Evolutionary conservation across 2,113 vertebrate genomes (phyloP).

Genomic region (Phalacrocorax aristotelis): DNA sequence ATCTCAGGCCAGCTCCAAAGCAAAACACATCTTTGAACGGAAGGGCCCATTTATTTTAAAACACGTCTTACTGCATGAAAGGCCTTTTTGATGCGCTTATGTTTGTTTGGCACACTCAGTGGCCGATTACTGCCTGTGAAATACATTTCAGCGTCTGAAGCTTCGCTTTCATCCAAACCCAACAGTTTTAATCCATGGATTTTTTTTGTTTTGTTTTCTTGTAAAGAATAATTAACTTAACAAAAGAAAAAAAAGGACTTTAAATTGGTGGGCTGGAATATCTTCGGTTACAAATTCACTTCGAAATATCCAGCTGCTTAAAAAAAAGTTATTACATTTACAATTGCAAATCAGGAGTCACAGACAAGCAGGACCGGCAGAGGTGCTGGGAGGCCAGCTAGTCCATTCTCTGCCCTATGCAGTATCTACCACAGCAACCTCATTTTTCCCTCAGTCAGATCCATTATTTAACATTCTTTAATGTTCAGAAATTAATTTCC

Average conservation of each 20-base stretch:
- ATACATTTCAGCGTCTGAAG: slow-evolving; percentile 2
- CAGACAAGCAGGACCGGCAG: not conserved
- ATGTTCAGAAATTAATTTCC: not conserved
- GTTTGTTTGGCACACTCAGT: not conserved
- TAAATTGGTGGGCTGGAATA: not conserved
- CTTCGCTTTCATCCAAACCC: not conserved
- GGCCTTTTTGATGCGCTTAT: not conserved
- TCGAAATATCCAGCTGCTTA: not conserved
- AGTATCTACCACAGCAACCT: not conserved
- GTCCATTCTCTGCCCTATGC: not conserved
- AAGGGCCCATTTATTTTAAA: slow-evolving; percentile 6
- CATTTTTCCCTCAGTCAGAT: not conserved
- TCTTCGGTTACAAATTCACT: not conserved
- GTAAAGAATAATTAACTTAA: not conserved
- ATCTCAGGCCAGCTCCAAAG: not conserved
- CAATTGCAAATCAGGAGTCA: not conserved
- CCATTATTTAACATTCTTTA: not conserved
- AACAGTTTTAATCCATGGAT: not conserved
- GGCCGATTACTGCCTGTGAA: not conserved
- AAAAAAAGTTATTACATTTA: not conserved
- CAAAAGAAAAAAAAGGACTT: not conserved
- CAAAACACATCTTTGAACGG: not conserved
- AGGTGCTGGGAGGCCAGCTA: not conserved
- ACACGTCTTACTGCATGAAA: not conserved
- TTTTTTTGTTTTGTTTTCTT: not conserved